These are phyloP conservation scores for Zaprionus ghesquierei DNA, from an alignment of 1,140 invertebrate genomes.

Conservation along the genomic window DNA sequence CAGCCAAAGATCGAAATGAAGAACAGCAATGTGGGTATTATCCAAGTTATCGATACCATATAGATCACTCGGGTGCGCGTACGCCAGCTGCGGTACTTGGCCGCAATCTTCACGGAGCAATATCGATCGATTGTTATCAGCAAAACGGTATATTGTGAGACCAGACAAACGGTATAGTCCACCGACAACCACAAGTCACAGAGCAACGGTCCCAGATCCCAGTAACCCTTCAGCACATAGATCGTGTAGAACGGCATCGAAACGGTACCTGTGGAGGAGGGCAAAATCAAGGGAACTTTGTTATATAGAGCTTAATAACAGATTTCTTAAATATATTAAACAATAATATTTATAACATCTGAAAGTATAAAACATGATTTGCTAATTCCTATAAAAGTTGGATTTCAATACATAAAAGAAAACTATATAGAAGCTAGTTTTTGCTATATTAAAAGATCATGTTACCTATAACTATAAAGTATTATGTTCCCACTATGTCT, in stretches of 20 bases:
- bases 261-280: slow-evolving; percentile 88
- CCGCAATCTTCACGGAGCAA: slow-evolving; percentile 99
- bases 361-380: too few relatives aligned
- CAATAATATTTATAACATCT: too few relatives aligned
- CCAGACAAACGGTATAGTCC: slow-evolving; percentile 99
- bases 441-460: too few relatives aligned
- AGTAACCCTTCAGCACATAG: slow-evolving; percentile 97
- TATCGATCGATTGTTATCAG: slow-evolving; percentile 99
- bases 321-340: too few relatives aligned
- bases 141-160: slow-evolving; percentile 99
- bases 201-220: slow-evolving; percentile 97
- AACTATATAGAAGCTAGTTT: too few relatives aligned
- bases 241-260: slow-evolving; percentile 98
- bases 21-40: slow-evolving; percentile 97
- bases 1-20: slow-evolving; percentile 99
- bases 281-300: not conserved
- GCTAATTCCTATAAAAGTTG: too few relatives aligned
- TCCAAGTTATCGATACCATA: slow-evolving; percentile 99
- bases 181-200: slow-evolving; percentile 99
- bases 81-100: slow-evolving; percentile 98
- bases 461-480: too few relatives aligned
- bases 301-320: too few relatives aligned
- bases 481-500: too few relatives aligned
- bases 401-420: too few relatives aligned
- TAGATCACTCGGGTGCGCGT: slow-evolving; percentile 96